Evolutionary conservation across 2,888 invertebrate species (phyloP), one percentile per base, ranked within the genome.

Genomic region (Nemotelus nigrinus): DNA sequence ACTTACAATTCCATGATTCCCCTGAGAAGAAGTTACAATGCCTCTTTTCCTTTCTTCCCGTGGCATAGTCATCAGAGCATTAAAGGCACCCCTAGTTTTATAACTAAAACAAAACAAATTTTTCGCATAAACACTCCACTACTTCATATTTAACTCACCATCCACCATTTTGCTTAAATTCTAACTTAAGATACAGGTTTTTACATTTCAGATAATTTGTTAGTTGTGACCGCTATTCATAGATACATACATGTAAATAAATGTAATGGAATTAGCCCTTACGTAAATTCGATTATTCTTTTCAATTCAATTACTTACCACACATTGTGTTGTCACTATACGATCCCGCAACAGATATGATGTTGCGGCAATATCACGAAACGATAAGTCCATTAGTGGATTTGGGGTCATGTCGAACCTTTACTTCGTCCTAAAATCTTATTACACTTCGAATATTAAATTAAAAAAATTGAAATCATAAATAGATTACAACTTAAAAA

Each of bases 401-500:
- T 50, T 39, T 48, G 25, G 48, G 4, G n/a, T n/a, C 65, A 47
- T 65, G 65, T 65, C 47, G 65, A 65, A 65, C n/a, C 65, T 65
- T 65, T 65, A 45, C 47, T 47, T 7, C 43, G 57, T 57, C 10
- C 57, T 25, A 25, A 25, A 25, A 25, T 57, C 57, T 41, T 25
- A 7, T 6, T 39, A 63, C 43, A 63, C 3, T 63, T 43, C 39
- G 3, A 63, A 3, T 57, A n/a, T 57, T 65, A 58, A 58, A 58
- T 58, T n/a, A 45, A 47, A 65, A 67, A 50, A 68, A 68, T 50
- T 50, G 41, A 53, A 25, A 25, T 25, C 25, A 50, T 68, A 55
- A 71, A 71, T 65, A 65, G 44, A 68, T 53, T 43, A 55, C 71
- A 71, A 71, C 71, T 57, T 71, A 57, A 71, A 71, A 71, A 43